Evolutionary conservation across 2,888 invertebrate species (phyloP), one percentile per base, ranked within the genome.

Genomic region (Meta bourneti): DNA sequence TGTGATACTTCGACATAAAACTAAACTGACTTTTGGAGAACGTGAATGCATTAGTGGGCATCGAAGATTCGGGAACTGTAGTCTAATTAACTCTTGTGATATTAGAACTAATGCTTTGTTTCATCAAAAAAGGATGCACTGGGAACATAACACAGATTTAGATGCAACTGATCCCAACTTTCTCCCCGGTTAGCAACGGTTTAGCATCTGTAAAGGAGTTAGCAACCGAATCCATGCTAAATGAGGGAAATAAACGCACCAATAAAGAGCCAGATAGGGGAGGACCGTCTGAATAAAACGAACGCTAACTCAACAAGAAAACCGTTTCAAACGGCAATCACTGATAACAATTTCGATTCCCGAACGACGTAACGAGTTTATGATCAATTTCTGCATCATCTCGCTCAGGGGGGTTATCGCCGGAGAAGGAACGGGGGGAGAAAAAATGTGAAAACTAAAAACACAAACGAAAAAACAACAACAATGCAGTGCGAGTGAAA

Each of bases 331-430:
- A 87, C 74, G 87, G 91, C 91, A 91, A 91, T 91, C 91, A 91
- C 87, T 88, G 91, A 91, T 87, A 91, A 87, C 90, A 85, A 86
- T 87, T 91, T 91, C 79, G 81, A 88, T 88, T 80, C 54, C 69
- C 81, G 61, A 61, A 80, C 49, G 81, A 75, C 87, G 34, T 91
- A 91, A 91, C 91, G 91, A 91, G 91, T 87, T 91, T 91, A 91
- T 91, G 91, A 91, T 91, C 91, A 91, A 91, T 91, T 91, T 91
- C 87, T 83, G 77, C 80, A 61, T 75, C 85, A 52, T 86, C 87
- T 91, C 87, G 87, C 91, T 87, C 78, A 83, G 72, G 90, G 90
- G 91, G 85, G 87, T 91, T 87, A 90, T 82, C 72, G 61, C 48
- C 49, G 16, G 48, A 75, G 19, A n/a, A 52, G 48, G 49, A 74